Evolutionary conservation across 2,113 vertebrate genomes (phyloP).

Genomic region (Salvator merianae): DNA sequence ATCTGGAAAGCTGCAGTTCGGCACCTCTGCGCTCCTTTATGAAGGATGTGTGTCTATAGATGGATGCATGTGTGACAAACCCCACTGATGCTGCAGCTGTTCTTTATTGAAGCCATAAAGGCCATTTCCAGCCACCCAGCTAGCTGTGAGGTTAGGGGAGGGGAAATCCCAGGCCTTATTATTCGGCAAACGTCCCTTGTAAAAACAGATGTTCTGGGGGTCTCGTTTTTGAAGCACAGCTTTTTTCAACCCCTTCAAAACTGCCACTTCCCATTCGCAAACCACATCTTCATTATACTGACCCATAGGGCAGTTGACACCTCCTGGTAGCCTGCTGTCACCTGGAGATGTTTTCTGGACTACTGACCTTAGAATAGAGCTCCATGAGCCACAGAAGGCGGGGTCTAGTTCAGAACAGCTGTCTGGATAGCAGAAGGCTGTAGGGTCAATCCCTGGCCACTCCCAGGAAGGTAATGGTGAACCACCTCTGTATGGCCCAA

Average conservation of each 20-base stretch:
- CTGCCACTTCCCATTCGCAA: conserved; percentile 25
- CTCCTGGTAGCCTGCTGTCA: conserved; percentile 27
- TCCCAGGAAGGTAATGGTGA: no score
- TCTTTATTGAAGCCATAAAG: not conserved
- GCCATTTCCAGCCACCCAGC: not conserved
- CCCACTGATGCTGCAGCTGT: not conserved
- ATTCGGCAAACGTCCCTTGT: not conserved
- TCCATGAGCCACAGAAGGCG: no score
- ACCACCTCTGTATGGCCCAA: no score
- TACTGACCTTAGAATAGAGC: not conserved
- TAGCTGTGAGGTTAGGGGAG: fast-evolving
- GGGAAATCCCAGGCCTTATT: no score
- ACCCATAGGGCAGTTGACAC: conserved; percentile 39
- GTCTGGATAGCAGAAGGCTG: no score
- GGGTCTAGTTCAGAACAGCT: no score
- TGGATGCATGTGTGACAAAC: not conserved
- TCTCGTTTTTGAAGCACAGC: not conserved
- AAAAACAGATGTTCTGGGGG: not conserved
- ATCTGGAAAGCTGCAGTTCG: no score
- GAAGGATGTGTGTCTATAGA: not conserved
- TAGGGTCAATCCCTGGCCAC: no score
- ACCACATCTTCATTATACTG: conserved; percentile 49
- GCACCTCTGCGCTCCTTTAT: not conserved
- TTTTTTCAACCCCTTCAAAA: conserved; percentile 12
- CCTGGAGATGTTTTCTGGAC: conserved; percentile 23